Evolutionary conservation across 2,797 vertebrate genomes (phyloP).

Genomic region (Thripadectes ignobilis): DNA sequence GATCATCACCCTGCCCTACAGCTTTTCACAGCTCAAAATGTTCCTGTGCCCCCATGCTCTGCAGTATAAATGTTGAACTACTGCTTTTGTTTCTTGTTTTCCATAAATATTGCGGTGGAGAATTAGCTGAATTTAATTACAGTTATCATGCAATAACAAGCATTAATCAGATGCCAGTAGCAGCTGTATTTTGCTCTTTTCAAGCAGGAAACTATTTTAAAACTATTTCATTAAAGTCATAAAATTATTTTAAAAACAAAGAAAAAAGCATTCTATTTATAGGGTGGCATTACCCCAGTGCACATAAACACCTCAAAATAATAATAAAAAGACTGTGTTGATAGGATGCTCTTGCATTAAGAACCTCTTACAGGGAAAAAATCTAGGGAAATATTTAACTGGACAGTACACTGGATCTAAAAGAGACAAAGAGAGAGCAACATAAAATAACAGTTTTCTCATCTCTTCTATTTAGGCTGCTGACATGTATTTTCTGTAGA

Average conservation of each 20-base stretch:
- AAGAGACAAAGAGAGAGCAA: neutral
- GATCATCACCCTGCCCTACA: neutral
- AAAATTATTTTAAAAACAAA: conserved; percentile 41
- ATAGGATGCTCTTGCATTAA: neutral
- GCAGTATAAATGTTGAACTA: neutral
- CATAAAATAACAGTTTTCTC: neutral
- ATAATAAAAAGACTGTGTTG: neutral
- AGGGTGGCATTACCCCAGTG: neutral
- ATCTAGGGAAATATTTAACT: neutral
- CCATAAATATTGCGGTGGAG: conserved; percentile 48
- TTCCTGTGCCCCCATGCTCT: neutral
- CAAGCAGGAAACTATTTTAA: conserved; percentile 52
- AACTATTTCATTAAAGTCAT: conserved; percentile 44
- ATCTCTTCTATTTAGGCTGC: neutral
- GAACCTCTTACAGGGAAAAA: neutral
- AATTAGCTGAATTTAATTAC: conserved; percentile 63
- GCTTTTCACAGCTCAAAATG: neutral
- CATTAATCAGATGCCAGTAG: conserved; percentile 49
- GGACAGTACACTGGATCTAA: neutral
- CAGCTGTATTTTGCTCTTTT: conserved; percentile 62
- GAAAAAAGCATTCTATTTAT: neutral
- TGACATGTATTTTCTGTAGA: neutral
- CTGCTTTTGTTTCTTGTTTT: conserved; percentile 48
- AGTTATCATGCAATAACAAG: conserved; percentile 39
- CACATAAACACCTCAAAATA: conserved; percentile 31